A percentile compares a stretch with the other conserved stretches of the same genome.
Conservation (phyloP, 2,113 vertebrate species). For the Perca schrenkii region DNA sequence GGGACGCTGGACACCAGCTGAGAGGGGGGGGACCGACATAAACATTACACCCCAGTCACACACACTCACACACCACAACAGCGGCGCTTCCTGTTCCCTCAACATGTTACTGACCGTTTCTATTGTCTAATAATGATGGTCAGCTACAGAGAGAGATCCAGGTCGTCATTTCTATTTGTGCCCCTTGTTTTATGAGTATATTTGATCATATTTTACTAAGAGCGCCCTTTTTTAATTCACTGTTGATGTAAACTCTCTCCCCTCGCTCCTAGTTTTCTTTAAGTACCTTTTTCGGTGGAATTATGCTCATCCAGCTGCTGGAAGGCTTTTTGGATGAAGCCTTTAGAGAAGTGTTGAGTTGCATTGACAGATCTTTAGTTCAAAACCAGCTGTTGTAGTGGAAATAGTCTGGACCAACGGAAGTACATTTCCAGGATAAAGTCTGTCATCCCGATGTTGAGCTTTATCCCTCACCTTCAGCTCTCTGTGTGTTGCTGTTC, state of each 20-base stretch:
- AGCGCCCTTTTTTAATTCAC: neutral
- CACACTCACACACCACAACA: neutral
- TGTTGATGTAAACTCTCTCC: neutral
- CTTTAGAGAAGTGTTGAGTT: neutral
- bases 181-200: neutral
- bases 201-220: neutral
- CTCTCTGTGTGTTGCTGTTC: too few species aligned
- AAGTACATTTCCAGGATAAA: too few species aligned
- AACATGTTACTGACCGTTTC: neutral
- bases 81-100: neutral
- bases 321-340: too few species aligned
- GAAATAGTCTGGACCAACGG: too few species aligned
- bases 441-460: too few species aligned
- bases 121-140: neutral
- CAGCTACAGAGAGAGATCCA: neutral
- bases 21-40: neutral
- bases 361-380: neutral
- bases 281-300: too few species aligned
- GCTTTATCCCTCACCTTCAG: too few species aligned
- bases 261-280: neutral
- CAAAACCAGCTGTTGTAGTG: neutral
- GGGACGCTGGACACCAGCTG: constrained; percentile 96
- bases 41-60: neutral
- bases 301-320: too few species aligned
- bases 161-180: neutral